Base-by-base conservation (phyloP, 2,113 vertebrate genomes). In the Arenaria interpres region DNA sequence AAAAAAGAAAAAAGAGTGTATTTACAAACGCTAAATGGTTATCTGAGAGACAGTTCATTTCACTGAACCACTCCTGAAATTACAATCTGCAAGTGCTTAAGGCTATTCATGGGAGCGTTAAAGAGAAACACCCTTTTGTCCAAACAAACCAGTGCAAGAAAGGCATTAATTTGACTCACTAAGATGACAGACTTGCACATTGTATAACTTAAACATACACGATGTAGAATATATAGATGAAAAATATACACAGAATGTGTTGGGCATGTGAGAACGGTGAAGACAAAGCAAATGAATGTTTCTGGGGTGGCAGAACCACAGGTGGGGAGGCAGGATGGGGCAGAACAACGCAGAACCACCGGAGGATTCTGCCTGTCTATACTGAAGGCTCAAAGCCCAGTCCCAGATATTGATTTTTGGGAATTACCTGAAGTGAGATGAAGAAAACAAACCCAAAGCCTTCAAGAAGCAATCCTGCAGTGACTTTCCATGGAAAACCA, bases 101-200 rank as follows among this genome's bases (percentile, higher is more conserved):
- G 95, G 95, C 94, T 93, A 85, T 93, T 96, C 95, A 94, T 7
- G 81, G 85, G 84, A 97, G 94, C 12, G n/a, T 97, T 91, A 93
- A 94, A 89, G 95, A 96, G 95, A 86, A 96, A 97, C 96, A 95
- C 84, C 90, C 94, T 85, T 92, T 97, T 96, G 95, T 94, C 90
- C 96, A 96, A 97, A 97, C 92, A 97, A 96, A 96, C 67, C 85
- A 77, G 56, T n/a, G 69, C 64, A 45, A 94, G 88, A 92, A 88
- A 96, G 92, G 56, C 78, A 94, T 95, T 89, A 91, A 96, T 90
- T 90, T 95, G 94, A 97, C 93, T 96, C 92, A 96, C 73, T 90
- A n/a, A 91, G 97, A 93, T 97, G 96, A 97, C 93, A 97, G 90
- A 94, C 93, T 91, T 92, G 96, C 79, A 94, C 53, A 91, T 76